Conservation (phyloP, 2,113 vertebrate genomes). For the Scortum barcoo region DNA sequence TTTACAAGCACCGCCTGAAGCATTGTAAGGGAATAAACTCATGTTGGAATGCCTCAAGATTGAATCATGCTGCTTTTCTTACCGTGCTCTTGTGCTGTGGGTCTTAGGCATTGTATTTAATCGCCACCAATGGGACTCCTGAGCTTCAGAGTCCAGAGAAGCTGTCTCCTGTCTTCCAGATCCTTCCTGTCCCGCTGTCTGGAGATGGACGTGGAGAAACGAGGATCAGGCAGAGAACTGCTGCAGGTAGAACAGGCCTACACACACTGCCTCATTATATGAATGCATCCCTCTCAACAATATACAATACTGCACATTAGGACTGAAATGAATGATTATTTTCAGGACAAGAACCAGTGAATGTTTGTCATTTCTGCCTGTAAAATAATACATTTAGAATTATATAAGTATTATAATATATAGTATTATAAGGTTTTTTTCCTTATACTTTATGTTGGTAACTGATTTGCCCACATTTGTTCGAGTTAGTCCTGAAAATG, state of each 20-base stretch:
- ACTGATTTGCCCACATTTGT: neutral
- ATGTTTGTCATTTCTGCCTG: neutral
- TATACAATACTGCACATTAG: neutral
- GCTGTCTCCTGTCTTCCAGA: slow-evolving; percentile 82
- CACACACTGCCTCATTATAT: neutral
- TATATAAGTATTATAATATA: too few relatives aligned
- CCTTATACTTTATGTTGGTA: neutral
- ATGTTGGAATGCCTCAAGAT: neutral
- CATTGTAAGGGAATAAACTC: neutral
- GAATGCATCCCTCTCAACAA: neutral
- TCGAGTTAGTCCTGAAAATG: neutral
- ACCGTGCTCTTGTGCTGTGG: neutral
- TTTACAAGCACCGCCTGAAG: too few relatives aligned
- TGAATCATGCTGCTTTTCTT: neutral
- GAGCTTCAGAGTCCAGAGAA: slow-evolving; percentile 87
- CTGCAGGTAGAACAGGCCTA: slow-evolving; percentile 75
- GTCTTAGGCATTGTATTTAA: slow-evolving; percentile 84
- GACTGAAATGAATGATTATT: neutral
- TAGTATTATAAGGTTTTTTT: neutral
- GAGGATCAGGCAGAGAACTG: slow-evolving; percentile 83
- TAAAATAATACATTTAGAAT: neutral
- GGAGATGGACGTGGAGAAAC: slow-evolving; percentile 87
- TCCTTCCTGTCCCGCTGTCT: slow-evolving; percentile 84
- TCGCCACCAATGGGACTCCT: slow-evolving; percentile 86
- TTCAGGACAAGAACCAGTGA: neutral